Base-by-base conservation (phyloP, 2,113 vertebrate genomes). In the Saimiri boliviensis region DNA sequence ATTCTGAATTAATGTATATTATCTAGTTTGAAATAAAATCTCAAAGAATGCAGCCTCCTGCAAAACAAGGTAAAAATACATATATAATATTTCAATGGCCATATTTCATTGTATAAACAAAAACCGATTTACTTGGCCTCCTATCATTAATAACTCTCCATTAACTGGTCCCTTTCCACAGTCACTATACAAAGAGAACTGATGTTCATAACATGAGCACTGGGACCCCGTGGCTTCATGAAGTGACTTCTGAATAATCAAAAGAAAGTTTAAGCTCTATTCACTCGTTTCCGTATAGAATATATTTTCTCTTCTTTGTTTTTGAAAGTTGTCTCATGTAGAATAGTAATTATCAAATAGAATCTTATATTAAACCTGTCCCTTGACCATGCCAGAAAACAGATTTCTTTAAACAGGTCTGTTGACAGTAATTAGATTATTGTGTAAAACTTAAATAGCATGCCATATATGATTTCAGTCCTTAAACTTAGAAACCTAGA, bases 21-120 rank as follows among this genome's bases (percentile, higher is more conserved):
- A 63, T 94, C 71, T 94, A 77, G 25, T 96, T 95, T 96, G 68
- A 6, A 92, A 81, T 16, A 95, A 96, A 96, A 93, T 89, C 14
- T 21, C 49, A 85, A 91, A 73, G 35, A 97, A 94, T 87, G 32
- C 3, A 96, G 6, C 9, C 10, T 87, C 11, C 23, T 95, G 60
- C 6, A 47, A 90, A 92, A 71, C 14, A 93, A 86, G 35, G 54
- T 79, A 84, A 80, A 86, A 89, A 79, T 56, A 56, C 12, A 79
- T 85, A 58, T 87, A 77, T 13, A 83, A 80, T 68, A 81, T 93
- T 95, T 90, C 8, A 49, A 21, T 83, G 37, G 10, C 16, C 5
- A 23, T 88, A 92, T 86, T 90, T 96, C 42, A 85, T 63, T 88
- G 23, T 80, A 68, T 85, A 73, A 82, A 4, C 79, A 90, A 95